Evolutionary conservation across 2,888 invertebrate species (phyloP).

Genomic region (Tenthredo scrophulariae): DNA sequence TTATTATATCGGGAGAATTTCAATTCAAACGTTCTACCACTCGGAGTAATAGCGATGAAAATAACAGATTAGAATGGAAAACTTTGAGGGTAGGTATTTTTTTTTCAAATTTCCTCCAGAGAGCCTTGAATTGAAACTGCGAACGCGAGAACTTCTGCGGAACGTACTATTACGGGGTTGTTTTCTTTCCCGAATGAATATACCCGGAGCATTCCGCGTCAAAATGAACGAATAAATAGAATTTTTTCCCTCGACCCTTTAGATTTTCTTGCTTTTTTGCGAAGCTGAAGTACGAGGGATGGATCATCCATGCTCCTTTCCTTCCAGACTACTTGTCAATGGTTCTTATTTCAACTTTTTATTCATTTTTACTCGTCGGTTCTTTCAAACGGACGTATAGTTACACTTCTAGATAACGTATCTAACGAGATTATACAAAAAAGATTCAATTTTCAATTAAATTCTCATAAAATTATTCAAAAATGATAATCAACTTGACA

Average conservation of each 20-base stretch:
- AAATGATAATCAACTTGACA: background rate
- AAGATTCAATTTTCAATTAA: background rate
- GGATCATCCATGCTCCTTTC: background rate
- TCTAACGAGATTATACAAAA: background rate
- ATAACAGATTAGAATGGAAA: constrained; percentile 8
- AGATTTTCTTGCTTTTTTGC: background rate
- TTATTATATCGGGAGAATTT: background rate
- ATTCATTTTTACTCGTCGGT: background rate
- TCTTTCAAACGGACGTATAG: background rate
- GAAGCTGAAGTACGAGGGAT: background rate
- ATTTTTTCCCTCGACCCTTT: background rate
- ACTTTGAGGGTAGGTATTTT: background rate
- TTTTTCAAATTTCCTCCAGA: background rate
- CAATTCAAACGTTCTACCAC: background rate
- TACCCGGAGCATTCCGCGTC: background rate
- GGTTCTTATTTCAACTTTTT: background rate
- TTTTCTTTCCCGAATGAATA: background rate
- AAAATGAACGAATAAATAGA: constrained; percentile 1
- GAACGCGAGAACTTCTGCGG: background rate
- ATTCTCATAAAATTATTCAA: background rate
- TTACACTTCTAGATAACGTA: background rate
- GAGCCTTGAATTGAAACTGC: background rate
- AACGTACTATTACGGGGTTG: background rate
- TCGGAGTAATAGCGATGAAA: background rate
- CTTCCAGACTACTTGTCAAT: background rate